Evolutionary conservation across 2,888 invertebrate genomes (phyloP), one percentile per base, ranked within the genome.

Genomic region (Epiblema foenella): DNA sequence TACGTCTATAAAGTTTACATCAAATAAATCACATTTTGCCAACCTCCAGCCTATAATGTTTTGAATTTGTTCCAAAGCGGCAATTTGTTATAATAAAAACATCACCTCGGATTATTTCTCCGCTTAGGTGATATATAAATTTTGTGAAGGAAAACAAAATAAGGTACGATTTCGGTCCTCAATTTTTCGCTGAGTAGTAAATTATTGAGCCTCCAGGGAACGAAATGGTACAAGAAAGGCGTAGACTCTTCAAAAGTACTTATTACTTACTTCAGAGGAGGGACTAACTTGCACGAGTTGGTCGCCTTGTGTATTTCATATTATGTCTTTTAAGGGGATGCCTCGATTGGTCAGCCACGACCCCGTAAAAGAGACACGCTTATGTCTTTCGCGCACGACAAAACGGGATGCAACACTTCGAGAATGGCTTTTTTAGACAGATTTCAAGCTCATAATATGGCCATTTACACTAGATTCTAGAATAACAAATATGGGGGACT

Each of bases 131-230:
- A n/a, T 10, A 56, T 29, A 15, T 56, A 56, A n/a, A 56, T 56
- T 56, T 29, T 15, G 9, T 15, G n/a, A 56, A 29, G 9, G 2
- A 29, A 29, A 56, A 56, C 56, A 15, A 29, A 56, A 56, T 56
- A 56, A 56, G n/a, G n/a, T 56, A 56, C 54, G 29, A 56, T 29
- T 56, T 56, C 29, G 9, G 54, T 5, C 24, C 54, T 29, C 7
- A 56, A 56, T 29, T 56, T 56, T 56, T 56, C 56, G 56, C 29
- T 29, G 20, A 56, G 56, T 20, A 56, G 29, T 56, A 56, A 56
- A 56, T 56, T 56, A n/a, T 56, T 29, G 56, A 15, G 29, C 3
- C 56, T 29, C 29, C n/a, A 29, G 29, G 56, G 54, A 29, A 29
- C n/a, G 12, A 29, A 56, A 56, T 20, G 29, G 29, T 56, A 29